Evolutionary conservation across 2,888 invertebrate species (phyloP), one percentile per base, ranked within the genome.

Genomic region (Melinopterus prodromus): DNA sequence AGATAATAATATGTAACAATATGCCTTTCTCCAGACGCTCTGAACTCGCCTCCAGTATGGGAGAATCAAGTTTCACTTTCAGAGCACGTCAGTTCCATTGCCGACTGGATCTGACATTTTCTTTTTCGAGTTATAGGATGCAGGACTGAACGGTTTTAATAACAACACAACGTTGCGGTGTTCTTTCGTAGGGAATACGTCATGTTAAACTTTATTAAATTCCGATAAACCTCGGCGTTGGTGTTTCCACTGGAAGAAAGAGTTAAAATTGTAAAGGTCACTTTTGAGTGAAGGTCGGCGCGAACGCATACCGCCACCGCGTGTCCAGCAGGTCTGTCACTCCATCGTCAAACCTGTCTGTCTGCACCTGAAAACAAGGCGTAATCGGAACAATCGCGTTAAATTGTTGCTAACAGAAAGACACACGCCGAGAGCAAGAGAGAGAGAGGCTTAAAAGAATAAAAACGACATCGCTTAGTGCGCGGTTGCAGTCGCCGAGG

Each of bases 31-130:
- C 79, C 76, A 26, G 35, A 35, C 35, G 37, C 37, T 36, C 53
- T 74, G 26, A 80, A 78, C 79, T 78, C 78, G 72, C 69, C 77
- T 78, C 72, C 76, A 78, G 80, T 78, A 79, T 80, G 77, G 82
- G 72, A 36, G 80, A 80, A 81, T 81, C 79, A 71, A 77, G 81
- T 82, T 82, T 82, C 82, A 82, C 82, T 82, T 82, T 82, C 82
- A 76, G 78, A 76, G 77, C 77, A 36, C 71, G 71, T 26, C 26
- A 26, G 26, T 26, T 26, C 26, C 26, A 26, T 26, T 26, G 26
- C 26, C 26, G 26, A 26, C 26, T 26, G 3, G 26, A 26, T 26
- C 26, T 26, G 26, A 26, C 26, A 26, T 26, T 26, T 26, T 26
- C 26, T 26, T 26, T 26, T 26, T 26, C 26, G 3, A 26, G 26